phyloP scores from a whole-genome alignment of 2,797 vertebrate genomes.

The Enteromius trimaculatus region DNA sequence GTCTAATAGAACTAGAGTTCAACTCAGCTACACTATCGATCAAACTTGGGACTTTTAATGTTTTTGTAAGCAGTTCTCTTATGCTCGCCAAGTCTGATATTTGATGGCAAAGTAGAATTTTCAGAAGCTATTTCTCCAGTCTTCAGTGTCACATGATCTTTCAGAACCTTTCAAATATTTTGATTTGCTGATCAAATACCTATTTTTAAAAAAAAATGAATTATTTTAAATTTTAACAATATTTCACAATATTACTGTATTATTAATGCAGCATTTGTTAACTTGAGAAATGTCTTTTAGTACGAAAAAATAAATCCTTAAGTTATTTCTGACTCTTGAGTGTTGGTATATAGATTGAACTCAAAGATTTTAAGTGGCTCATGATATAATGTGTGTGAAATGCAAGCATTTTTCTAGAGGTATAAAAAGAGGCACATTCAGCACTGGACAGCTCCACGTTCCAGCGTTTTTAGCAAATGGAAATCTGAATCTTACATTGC shows the following conservation, averaged over 20 bases:
- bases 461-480: neutral
- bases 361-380: neutral
- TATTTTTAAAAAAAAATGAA: neutral
- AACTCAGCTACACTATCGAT: neutral
- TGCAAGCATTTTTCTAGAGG: neutral
- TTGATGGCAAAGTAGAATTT: neutral
- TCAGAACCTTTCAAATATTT: neutral
- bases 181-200: neutral
- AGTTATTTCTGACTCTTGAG: neutral
- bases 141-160: neutral
- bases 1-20: neutral
- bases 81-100: neutral
- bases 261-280: neutral
- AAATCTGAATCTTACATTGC: neutral
- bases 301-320: neutral
- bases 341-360: neutral
- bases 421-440: constrained; percentile 25
- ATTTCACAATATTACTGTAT: neutral
- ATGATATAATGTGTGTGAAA: neutral
- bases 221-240: neutral
- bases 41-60: neutral
- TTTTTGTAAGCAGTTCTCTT: neutral
- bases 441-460: constrained; percentile 57
- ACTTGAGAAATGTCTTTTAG: neutral
- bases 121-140: neutral